Percentiles rank a stretch among this genome's conserved stretches.
phyloP scores from a whole-genome alignment of 64 coral and sea anemone genomes.

The Hydrozoanthus tunicans region DNA sequence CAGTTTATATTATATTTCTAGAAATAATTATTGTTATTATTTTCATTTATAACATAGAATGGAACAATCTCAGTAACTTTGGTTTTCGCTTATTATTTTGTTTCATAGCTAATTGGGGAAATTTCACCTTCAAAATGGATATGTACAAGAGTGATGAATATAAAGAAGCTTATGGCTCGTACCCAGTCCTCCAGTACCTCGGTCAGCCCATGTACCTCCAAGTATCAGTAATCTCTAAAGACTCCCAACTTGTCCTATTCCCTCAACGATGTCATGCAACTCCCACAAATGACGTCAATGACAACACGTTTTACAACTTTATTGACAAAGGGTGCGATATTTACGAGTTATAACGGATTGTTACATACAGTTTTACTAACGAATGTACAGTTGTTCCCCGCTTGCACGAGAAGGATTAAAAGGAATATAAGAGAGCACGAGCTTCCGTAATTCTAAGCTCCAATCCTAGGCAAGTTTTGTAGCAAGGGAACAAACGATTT shows the following conservation, averaged over 20 bases:
- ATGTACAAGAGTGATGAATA: slow-evolving; percentile 63
- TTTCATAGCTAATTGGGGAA: slow-evolving; percentile 70
- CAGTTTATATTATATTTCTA: too few relatives aligned
- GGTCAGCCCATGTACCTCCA: slow-evolving; percentile 49
- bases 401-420: too few relatives aligned
- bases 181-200: slow-evolving; percentile 48
- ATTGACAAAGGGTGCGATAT: slow-evolving; percentile 67
- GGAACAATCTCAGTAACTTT: background rate
- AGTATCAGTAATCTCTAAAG: slow-evolving; percentile 60
- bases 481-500: too few relatives aligned
- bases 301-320: slow-evolving; percentile 45
- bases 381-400: too few relatives aligned
- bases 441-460: too few relatives aligned
- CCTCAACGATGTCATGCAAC: slow-evolving; percentile 71
- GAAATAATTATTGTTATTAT: too few relatives aligned
- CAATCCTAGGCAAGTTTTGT: too few relatives aligned
- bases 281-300: slow-evolving; percentile 40
- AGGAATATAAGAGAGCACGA: too few relatives aligned
- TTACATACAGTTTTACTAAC: too few relatives aligned
- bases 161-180: slow-evolving; percentile 30
- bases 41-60: too few relatives aligned
- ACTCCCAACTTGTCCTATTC: slow-evolving; percentile 68
- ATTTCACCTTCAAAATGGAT: slow-evolving; percentile 87
- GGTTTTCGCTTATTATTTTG: background rate
- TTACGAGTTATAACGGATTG: too few relatives aligned